Evolutionary conservation across 2,797 vertebrate genomes (phyloP), one percentile per base, ranked within the genome.

Genomic region (Paguma larvata): DNA sequence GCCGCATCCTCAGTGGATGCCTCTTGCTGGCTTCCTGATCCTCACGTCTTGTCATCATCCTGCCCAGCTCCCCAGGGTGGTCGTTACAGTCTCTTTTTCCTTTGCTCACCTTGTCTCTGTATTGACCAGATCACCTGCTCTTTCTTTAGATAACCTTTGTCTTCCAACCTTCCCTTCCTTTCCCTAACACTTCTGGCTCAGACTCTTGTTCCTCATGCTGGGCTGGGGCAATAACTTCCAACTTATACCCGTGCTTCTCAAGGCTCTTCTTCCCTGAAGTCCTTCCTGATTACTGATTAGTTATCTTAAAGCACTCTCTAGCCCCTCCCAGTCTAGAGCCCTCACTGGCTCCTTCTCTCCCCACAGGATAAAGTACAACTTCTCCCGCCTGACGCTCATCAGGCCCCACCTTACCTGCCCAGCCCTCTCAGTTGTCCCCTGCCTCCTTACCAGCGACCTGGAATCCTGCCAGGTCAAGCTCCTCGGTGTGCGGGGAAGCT

Each of bases 341-440:
- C 63, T 85, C 23, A 15, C 6, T 6, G 6, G 13, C 27, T 41
- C 14, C 63, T 46, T 77, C 46, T 2, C 13, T 34, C 77, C 67
- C 77, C 67, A 5, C 13, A n/a, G 97, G 87, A 93, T 93, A 92
- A 96, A 98, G 86, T 95, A 88, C 70, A 91, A 15, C 4, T 41
- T 46, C 23, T 63, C 41, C 44, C 41, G 46, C 63, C 56, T 44
- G 53, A 63, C 13, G 1, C 8, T 19, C 38, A 18, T 1, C 30
- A 27, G 46, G 89, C 89, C 27, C 67, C 67, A 67, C 75, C 80
- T 91, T 25, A 32, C 86, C 89, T 46, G 41, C 84, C 77, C 15
- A 63, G 56, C 59, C 83, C 79, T 85, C 68, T 90, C 86, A 30
- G 3, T 6, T 62, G 67, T 44, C 53, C 51, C 53, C 38, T 15